Percentiles rank a stretch among this genome's conserved stretches.
phyloP scores from a whole-genome alignment of 92 coral and sea anemone genomes.

The Zoanthus gigantus region DNA sequence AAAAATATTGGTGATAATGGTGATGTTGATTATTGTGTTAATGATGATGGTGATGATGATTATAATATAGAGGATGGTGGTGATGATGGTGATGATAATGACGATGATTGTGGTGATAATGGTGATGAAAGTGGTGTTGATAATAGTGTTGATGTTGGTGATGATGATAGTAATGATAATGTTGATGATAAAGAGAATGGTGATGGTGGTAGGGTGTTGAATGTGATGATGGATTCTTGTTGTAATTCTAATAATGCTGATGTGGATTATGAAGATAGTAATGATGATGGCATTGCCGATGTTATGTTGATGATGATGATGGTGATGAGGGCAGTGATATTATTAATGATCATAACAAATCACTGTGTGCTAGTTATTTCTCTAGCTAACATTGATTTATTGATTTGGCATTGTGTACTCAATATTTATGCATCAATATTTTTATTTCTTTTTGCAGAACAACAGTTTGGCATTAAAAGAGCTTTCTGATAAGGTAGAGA shows the following conservation, averaged over 20 bases:
- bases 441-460: slow-evolving; percentile 15
- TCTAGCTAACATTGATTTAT: background rate
- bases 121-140: background rate
- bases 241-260: background rate
- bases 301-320: background rate
- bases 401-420: too few relatives aligned
- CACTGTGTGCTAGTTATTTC: background rate
- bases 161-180: background rate
- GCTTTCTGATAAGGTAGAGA: slow-evolving; percentile 32
- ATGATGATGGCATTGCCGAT: too few relatives aligned
- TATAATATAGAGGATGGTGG: background rate
- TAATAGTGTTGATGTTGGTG: too few relatives aligned
- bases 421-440: too few relatives aligned
- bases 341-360: background rate
- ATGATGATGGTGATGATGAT: too few relatives aligned
- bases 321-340: background rate
- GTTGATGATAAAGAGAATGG: background rate
- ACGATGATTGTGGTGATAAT: too few relatives aligned
- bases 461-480: slow-evolving; percentile 12
- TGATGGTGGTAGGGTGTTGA: background rate
- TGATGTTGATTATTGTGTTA: background rate
- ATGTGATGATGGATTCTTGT: background rate
- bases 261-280: too few relatives aligned
- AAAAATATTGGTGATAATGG: background rate
- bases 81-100: background rate